A percentile compares a stretch with the other conserved stretches of the same genome.
phyloP scores from a whole-genome alignment of 2,888 invertebrate genomes.

The Rhingia campestris region DNA sequence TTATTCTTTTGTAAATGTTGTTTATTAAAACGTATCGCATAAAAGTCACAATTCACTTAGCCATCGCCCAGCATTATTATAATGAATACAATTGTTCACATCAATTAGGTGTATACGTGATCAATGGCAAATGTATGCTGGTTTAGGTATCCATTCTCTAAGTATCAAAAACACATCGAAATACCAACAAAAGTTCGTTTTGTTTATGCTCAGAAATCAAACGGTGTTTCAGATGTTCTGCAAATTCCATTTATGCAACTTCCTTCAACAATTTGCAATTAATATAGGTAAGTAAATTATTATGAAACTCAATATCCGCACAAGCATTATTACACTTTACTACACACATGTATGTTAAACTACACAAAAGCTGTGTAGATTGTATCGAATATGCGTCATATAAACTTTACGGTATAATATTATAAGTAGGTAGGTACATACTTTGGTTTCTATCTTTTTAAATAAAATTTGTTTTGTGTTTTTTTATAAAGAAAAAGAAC shows the following conservation, averaged over 20 bases:
- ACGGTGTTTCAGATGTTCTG: no score
- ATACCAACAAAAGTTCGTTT: background rate
- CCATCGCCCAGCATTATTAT: no score
- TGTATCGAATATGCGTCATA: conserved; percentile 52
- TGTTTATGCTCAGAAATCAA: no score
- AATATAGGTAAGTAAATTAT: background rate
- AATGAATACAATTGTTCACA: no score
- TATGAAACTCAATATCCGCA: conserved; percentile 42
- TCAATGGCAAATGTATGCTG: no score
- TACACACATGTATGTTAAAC: conserved; percentile 7
- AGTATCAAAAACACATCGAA: background rate
- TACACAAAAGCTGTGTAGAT: conserved; percentile 26
- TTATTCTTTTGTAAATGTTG: no score
- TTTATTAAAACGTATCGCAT: no score
- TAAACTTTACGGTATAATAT: conserved; percentile 16
- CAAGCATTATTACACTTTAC: conserved; percentile 29
- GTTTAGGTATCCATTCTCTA: background rate
- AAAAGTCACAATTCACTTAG: no score
- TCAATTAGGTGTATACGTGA: no score
- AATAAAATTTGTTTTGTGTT: conserved; percentile 15
- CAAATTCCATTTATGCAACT: no score
- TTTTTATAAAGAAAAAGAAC: no score
- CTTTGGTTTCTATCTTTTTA: background rate
- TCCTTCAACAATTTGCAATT: background rate
- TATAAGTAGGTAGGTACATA: background rate